Conservation (phyloP, 2,113 vertebrate genomes). For the Sylvilagus bachmani region DNA sequence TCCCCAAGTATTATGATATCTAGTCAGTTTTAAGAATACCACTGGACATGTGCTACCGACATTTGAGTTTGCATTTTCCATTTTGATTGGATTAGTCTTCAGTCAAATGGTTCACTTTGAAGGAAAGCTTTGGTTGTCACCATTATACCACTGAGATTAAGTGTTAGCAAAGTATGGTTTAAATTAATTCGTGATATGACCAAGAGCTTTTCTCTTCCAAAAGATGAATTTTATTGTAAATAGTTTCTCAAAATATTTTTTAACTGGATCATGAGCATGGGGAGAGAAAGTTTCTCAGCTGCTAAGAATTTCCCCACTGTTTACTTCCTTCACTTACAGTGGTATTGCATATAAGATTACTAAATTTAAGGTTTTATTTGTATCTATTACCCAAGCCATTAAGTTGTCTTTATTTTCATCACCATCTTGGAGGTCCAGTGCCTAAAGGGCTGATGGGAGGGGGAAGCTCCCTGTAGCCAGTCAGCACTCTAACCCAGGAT, state of each 20-base stretch:
- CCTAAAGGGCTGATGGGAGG: conserved; percentile 54
- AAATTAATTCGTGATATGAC: conserved; percentile 57
- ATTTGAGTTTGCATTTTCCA: conserved; percentile 52
- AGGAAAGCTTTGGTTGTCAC: conserved; percentile 70
- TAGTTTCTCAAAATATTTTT: conserved; percentile 80
- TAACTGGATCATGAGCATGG: conserved; percentile 84
- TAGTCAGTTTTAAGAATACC: conserved; percentile 41
- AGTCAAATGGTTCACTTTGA: conserved; percentile 43
- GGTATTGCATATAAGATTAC: conserved; percentile 63
- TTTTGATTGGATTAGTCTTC: conserved; percentile 9
- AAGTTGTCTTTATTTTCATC: conserved; percentile 64
- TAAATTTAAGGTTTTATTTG: conserved; percentile 81
- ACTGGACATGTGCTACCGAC: conserved; percentile 39
- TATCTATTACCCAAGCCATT: conserved; percentile 73
- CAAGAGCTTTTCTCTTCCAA: conserved; percentile 70
- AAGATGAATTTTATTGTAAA: conserved; percentile 83
- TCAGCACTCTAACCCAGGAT: conserved; percentile 71
- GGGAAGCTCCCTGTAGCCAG: conserved; percentile 65
- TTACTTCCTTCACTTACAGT: conserved; percentile 82
- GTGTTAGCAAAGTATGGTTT: conserved; percentile 80
- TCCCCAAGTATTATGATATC: conserved; percentile 7
- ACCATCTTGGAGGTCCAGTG: conserved; percentile 53
- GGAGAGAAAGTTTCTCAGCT: conserved; percentile 83
- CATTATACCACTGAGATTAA: conserved; percentile 76
- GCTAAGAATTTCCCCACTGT: conserved; percentile 79